Percentiles rank a stretch among this genome's conserved stretches.
Evolutionary conservation across 1,140 invertebrate genomes (phyloP).

Genomic region (Macrobrachium nipponense): DNA sequence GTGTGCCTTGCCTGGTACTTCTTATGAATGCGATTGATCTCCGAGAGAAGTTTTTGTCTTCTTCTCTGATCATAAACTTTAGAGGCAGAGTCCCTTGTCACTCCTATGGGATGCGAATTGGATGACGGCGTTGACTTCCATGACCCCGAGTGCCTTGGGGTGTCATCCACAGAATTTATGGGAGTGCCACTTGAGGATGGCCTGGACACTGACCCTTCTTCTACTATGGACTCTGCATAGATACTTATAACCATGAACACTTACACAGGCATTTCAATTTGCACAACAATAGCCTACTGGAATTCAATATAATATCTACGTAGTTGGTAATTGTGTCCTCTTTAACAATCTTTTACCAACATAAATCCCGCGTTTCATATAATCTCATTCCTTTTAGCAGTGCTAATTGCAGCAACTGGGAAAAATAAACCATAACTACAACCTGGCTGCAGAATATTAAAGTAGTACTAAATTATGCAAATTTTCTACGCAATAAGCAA

Average conservation of each 20-base stretch:
- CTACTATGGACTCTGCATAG: conserved; percentile 29
- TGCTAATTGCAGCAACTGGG: too few relatives aligned
- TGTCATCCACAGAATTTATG: not conserved
- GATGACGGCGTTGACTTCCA: not conserved
- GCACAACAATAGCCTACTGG: not conserved
- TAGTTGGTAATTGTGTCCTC: too few relatives aligned
- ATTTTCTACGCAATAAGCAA: too few relatives aligned
- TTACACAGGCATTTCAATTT: not conserved
- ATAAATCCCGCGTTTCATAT: too few relatives aligned
- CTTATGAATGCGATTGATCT: conserved; percentile 28
- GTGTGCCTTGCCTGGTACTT: conserved; percentile 11
- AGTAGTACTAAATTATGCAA: too few relatives aligned
- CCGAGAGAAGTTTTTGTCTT: not conserved
- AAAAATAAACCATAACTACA: too few relatives aligned
- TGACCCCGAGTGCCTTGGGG: conserved; percentile 1
- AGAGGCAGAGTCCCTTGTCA: conserved; percentile 2
- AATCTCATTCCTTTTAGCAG: too few relatives aligned
- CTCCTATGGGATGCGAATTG: not conserved
- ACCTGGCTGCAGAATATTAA: too few relatives aligned
- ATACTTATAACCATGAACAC: conserved; percentile 7
- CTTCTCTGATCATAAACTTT: conserved; percentile 28
- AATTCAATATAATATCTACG: too few relatives aligned
- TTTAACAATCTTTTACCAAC: too few relatives aligned
- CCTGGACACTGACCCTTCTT: conserved; percentile 15
- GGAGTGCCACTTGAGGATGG: conserved; percentile 22